phyloP scores from a whole-genome alignment of 2,113 vertebrate genomes.

The Petromus typicus region DNA sequence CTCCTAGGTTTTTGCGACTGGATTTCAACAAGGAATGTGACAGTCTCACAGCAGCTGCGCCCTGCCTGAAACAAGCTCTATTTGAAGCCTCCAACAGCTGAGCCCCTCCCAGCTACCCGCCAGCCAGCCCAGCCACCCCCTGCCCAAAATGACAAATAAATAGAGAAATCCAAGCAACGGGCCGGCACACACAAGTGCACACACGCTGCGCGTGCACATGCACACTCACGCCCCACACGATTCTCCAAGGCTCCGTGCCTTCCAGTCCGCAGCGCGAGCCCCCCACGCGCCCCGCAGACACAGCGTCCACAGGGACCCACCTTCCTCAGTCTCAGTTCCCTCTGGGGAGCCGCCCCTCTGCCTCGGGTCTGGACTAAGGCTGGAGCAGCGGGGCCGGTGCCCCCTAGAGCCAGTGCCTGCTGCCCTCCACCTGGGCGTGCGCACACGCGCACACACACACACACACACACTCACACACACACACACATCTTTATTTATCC shows the following conservation, averaged over 20 bases:
- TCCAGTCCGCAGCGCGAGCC: background rate
- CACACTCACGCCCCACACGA: background rate
- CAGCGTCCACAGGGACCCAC: constrained; percentile 45
- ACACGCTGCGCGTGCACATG: background rate
- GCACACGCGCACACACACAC: background rate
- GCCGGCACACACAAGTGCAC: background rate
- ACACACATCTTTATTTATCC: constrained; percentile 64
- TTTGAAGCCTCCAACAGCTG: constrained; percentile 81
- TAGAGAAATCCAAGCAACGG: constrained; percentile 71
- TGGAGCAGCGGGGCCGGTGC: background rate
- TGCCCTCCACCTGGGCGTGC: background rate
- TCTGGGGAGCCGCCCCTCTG: background rate
- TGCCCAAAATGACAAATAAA: constrained; percentile 75
- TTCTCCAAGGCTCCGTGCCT: constrained; percentile 11
- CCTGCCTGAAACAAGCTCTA: constrained; percentile 79
- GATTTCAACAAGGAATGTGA: constrained; percentile 82
- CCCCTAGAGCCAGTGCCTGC: background rate
- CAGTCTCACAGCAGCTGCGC: constrained; percentile 80
- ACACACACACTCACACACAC: constrained; percentile 13
- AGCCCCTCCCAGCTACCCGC: constrained; percentile 69
- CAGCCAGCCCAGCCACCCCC: constrained; percentile 48
- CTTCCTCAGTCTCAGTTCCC: constrained; percentile 48
- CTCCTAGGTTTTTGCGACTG: constrained; percentile 77
- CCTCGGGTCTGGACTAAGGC: background rate
- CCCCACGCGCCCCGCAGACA: background rate